Evolutionary conservation across 2,888 invertebrate genomes (phyloP).

Genomic region (Apodemia zela): DNA sequence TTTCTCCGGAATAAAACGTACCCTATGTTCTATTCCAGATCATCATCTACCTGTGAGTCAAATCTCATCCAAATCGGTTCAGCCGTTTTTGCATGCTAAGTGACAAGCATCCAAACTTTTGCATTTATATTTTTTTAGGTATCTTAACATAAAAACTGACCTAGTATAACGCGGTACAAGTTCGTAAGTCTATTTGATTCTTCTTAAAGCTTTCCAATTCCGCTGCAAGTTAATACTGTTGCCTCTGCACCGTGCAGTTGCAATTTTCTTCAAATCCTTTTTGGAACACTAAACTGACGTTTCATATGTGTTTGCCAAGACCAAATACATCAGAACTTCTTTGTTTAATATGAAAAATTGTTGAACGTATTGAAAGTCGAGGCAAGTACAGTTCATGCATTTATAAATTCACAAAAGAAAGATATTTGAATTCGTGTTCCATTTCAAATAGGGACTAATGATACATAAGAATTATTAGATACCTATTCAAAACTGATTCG

Average conservation of each 20-base stretch:
- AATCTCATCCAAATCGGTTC: too few species aligned
- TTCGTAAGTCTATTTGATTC: conserved; percentile 8
- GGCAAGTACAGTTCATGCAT: background rate
- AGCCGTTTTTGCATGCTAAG: too few species aligned
- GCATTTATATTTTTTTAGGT: too few species aligned
- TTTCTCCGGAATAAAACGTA: too few species aligned
- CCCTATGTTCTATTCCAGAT: too few species aligned
- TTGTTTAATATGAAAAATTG: background rate
- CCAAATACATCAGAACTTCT: conserved; percentile 2
- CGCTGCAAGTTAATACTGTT: conserved; percentile 1
- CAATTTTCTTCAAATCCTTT: conserved; percentile 1
- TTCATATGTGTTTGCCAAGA: background rate
- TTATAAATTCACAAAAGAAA: background rate
- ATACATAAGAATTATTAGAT: too few species aligned
- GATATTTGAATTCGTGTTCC: background rate
- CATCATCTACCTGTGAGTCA: too few species aligned
- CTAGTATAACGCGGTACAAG: background rate
- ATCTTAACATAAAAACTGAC: background rate
- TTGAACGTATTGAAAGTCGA: background rate
- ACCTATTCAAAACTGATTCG: too few species aligned
- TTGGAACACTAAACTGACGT: background rate
- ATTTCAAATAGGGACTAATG: too few species aligned
- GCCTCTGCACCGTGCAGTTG: background rate
- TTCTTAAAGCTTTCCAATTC: conserved; percentile 9
- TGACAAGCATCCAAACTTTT: too few species aligned